Evolutionary conservation across 1,140 invertebrate species (phyloP), one percentile per base, ranked within the genome.

Genomic region (Listronotus bonariensis): DNA sequence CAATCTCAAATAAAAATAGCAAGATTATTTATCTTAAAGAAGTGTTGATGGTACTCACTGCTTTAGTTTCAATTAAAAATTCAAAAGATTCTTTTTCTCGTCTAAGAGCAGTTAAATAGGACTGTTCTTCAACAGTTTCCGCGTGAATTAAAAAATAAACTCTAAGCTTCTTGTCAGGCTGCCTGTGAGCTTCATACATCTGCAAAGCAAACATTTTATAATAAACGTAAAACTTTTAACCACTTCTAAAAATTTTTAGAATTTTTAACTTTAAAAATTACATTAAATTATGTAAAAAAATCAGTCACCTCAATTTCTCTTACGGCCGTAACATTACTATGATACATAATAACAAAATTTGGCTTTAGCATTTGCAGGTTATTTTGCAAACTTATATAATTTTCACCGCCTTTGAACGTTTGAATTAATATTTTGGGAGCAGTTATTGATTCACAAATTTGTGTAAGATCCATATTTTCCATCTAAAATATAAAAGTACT

Each of bases 71-170:
- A 68, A 97, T 97, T 5, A 99, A 83, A 69, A 85, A 83, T 78
- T 98, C 95, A 82, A 99, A 98, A 0, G 96, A 92, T 76, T 93
- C 87, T 79, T 98, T 98, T 80, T 99, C 97, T 65, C 89, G 85
- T 61, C 92, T 83, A 45, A 99, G 81, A 6, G 90, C 87, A 1
- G 94, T 97, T 12, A 99, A 81, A 79, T 97, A 98, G 3, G 91
- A 87, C 83, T 98, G 96, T 79, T 98, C 96, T 82, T 99, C 97
- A 0, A 95, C 91, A 15, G 95, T 97, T 20, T 89, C 90, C 10
- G 88, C 87, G 76, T 96, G 95, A 48, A 96, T 87, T 18, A 97
- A 76, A 72, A 97, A 95, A 78, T 92, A 97, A n/a, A 97, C 87
- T 72, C 86, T 87, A 1, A 93, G 76, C 6, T 81, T 77, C 6